Conservation (phyloP, 2,797 vertebrate species). For the Phyllotis vaccarum region DNA sequence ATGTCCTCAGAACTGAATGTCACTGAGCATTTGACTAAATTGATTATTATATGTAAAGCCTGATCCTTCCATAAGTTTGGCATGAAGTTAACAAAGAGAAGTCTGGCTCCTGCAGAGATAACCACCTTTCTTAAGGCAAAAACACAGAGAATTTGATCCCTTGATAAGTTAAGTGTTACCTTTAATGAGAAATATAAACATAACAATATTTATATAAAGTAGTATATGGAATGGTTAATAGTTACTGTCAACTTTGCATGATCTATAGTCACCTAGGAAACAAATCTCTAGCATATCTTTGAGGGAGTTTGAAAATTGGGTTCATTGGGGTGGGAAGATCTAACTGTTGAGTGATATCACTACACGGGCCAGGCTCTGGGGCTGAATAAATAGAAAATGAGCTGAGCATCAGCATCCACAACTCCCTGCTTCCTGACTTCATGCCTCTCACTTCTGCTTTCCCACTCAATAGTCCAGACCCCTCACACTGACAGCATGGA, state of each 20-base stretch:
- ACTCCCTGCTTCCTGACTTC: neutral
- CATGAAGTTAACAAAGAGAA: conserved; percentile 4
- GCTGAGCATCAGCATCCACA: neutral
- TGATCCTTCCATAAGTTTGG: neutral
- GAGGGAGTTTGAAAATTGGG: neutral
- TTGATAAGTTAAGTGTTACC: neutral
- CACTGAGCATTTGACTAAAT: neutral
- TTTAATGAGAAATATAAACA: neutral
- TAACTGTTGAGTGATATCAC: neutral
- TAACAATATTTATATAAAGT: neutral
- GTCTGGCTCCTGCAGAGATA: conserved; percentile 3
- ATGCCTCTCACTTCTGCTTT: neutral
- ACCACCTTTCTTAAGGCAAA: neutral
- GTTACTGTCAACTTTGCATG: neutral
- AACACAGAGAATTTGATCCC: conserved; percentile 20
- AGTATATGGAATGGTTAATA: too few species aligned
- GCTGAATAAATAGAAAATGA: neutral
- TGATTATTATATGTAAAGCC: neutral
- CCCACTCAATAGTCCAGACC: neutral
- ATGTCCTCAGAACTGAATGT: neutral
- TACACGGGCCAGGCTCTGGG: neutral
- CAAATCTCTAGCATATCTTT: neutral
- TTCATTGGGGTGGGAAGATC: neutral
- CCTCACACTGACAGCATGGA: neutral
- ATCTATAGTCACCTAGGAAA: neutral